Evolutionary conservation across 2,113 vertebrate species (phyloP).

Genomic region (Dendropsophus ebraccatus): DNA sequence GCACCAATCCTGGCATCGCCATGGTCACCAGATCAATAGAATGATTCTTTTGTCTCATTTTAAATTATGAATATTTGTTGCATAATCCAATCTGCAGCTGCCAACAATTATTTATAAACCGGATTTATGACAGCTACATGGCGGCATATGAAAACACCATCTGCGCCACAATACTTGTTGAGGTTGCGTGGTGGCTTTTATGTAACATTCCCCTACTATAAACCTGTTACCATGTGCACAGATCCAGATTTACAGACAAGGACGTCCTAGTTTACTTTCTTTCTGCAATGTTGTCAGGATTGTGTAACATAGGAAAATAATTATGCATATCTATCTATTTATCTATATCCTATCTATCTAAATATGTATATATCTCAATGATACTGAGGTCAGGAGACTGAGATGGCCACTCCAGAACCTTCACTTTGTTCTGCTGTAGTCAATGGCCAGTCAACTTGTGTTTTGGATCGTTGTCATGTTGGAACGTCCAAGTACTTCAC

Average conservation of each 20-base stretch:
- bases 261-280: background rate
- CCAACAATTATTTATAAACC: constrained; percentile 31
- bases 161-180: constrained; percentile 5
- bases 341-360: too few relatives aligned
- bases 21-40: background rate
- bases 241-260: background rate
- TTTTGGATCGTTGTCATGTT: too few relatives aligned
- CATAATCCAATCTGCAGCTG: background rate
- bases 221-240: background rate
- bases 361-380: too few relatives aligned
- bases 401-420: too few relatives aligned
- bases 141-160: constrained; percentile 12
- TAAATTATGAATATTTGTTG: constrained; percentile 3
- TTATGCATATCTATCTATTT: background rate
- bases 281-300: background rate
- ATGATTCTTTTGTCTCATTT: background rate
- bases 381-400: too few relatives aligned
- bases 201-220: background rate
- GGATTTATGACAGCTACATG: constrained; percentile 14
- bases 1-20: background rate
- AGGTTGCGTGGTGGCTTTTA: background rate
- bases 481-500: too few relatives aligned
- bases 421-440: too few relatives aligned
- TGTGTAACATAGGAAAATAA: background rate
- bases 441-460: too few relatives aligned